Evolutionary conservation across 2,113 vertebrate genomes (phyloP), one percentile per base, ranked within the genome.

Genomic region (Boleophthalmus pectinirostris): DNA sequence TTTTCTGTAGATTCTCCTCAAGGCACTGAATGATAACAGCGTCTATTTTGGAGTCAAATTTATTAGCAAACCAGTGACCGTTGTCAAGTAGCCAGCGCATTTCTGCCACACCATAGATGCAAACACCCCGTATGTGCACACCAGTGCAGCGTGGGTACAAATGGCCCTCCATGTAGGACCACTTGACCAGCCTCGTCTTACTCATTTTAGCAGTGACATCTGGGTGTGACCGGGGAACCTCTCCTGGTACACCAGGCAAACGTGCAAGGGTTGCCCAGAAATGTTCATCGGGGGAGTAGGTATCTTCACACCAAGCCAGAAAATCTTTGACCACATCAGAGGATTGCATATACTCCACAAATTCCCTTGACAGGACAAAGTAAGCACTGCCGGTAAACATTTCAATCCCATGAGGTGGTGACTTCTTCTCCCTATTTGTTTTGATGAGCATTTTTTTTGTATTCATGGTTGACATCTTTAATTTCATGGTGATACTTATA

Each of bases 41-140:
- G 58, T 99, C 97, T 29, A 98, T 95, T 80, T 94, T 96, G 68
- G 95, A 93, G 74, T 98, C 96, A 75, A 98, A 94, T 83, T 99
- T 99, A 85, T 98, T 99, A 73, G 95, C 97, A 3, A 99, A 98
- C 97, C 96, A 98, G 76, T 98, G 96, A 0, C 96, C 95, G 0
- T 94, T 94, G 68, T 90, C 90, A 0, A 90, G 84, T 5, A 90
- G 14, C 89, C 89, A 90, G 0, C 0, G 75, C 76, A 97, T 71
- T 65, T 98, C 97, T 0, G 92, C 94, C 0, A 95, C 92, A 8
- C 97, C 97, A 0, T 91, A 99, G 76, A 99, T 96, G 68, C 89
- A 97, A 93, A 98, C 94, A 0, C 96, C 96, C 66, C 95, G 96
- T 24, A 95, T 83, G 68, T 98, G 96, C 13, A 46, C 72, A 0